A percentile compares a stretch with the other conserved stretches of the same genome.
These are phyloP conservation scores for Ditula angustiorana DNA, from an alignment of 2,888 invertebrate species.

Conservation along the genomic window DNA sequence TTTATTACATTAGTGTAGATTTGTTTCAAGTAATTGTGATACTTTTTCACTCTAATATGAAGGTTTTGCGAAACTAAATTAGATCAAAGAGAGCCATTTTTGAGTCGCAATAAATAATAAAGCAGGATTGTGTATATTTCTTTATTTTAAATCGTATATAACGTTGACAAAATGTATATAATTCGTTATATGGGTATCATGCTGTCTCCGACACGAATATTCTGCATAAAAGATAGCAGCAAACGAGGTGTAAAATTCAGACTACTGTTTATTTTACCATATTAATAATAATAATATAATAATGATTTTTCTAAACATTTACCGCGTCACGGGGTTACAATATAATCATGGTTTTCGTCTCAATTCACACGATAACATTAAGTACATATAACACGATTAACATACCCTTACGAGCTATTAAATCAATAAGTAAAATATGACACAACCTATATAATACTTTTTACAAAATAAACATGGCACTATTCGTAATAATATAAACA, in stretches of 20 bases:
- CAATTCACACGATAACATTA: constrained; percentile 12
- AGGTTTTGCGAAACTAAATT: too few species aligned
- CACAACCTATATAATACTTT: constrained; percentile 43
- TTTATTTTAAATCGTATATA: constrained; percentile 22
- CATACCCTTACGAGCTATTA: constrained; percentile 42
- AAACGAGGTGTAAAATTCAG: not conserved
- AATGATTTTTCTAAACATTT: not conserved
- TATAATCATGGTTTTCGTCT: constrained; percentile 12
- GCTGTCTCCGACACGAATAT: not conserved
- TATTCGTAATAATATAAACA: constrained; percentile 43
- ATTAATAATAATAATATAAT: too few species aligned
- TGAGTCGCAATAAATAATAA: not conserved
- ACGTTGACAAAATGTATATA: constrained; percentile 21
- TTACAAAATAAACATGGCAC: constrained; percentile 60
- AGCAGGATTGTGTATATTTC: not conserved
- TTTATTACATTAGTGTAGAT: too few species aligned
- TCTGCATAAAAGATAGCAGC: too few species aligned
- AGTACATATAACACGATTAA: constrained; percentile 30
- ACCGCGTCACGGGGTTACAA: not conserved
- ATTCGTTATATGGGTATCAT: constrained; percentile 13
- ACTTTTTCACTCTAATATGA: too few species aligned
- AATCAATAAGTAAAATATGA: constrained; percentile 33
- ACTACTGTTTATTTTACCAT: not conserved
- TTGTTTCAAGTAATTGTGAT: too few species aligned
- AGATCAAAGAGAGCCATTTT: too few species aligned